Base-by-base conservation (phyloP, 2,797 vertebrate genomes). In the Danio tinwini region DNA sequence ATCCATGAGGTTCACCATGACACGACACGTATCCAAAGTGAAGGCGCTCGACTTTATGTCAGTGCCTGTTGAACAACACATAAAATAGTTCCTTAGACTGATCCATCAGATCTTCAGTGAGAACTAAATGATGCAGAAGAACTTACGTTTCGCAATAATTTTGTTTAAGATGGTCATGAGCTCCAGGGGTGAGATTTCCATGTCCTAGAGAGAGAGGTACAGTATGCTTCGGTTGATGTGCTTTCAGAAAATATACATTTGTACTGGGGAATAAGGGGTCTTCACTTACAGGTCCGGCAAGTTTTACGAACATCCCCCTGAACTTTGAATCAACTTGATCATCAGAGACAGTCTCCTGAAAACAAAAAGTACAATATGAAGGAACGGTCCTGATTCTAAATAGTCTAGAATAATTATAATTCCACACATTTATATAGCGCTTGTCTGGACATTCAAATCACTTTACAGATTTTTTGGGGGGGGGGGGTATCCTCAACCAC, bases 1-100 rank as follows among this genome's bases (percentile, higher is more conserved):
- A 14, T 97, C 96, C 94, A 96, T 91, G 83, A 98, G 93, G 90
- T 95, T 94, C 85, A 97, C 91, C 94, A 97, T 95, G 69, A 94
- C 85, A 56, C 93, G 93, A 90, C 94, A 95, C 50, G 96, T 97
- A 7, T 94, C 94, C 83, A 94, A 58, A 84, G 89, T 90, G 87
- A 98, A 97, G 69, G 95, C 96, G 17, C 93, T 90, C 0, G 95
- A 96, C 86, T 95, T 96, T 74, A 98, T 89, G 88, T 97, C 95
- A 17, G 86, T 89, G 89, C 94, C 96, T 97, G 87, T 42, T 84
- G 85, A 56, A 88, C 67, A 83, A 19, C 55, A 64, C 42, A 86
- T 73, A 40, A 3, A 29, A 21, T 13, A 39, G 29, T 5, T 37
- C 13, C 39, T 42, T 5, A 78, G 49, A 56, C 75, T 2, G 7